Percentiles rank a stretch among this genome's conserved stretches.
Evolutionary conservation across 2,797 vertebrate species (phyloP).

Genomic region (Etheostoma nigrum): DNA sequence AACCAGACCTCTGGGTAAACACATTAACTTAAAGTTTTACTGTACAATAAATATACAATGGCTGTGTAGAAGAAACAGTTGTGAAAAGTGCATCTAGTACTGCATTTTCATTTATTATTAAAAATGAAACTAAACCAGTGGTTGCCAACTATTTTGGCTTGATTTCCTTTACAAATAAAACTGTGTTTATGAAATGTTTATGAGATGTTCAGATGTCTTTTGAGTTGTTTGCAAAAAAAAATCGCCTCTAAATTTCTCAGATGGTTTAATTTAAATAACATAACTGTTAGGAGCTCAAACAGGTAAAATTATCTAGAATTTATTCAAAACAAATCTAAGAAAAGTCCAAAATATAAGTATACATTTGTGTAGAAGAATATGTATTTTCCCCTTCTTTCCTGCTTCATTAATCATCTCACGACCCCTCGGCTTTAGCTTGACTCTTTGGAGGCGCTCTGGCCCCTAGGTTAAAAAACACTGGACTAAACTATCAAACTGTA

Average conservation of each 20-base stretch:
- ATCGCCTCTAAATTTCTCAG: too few relatives aligned
- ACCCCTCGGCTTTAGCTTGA: not conserved
- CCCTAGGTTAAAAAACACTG: not conserved
- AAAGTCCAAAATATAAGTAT: too few relatives aligned
- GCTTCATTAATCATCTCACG: not conserved
- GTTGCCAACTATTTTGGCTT: not conserved
- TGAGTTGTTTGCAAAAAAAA: too few relatives aligned
- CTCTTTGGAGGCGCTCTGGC: too few relatives aligned
- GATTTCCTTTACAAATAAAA: too few relatives aligned
- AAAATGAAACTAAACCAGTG: not conserved
- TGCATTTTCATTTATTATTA: not conserved
- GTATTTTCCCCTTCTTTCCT: not conserved
- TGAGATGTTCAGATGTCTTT: too few relatives aligned
- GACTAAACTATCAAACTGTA: not conserved
- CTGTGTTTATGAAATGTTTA: too few relatives aligned
- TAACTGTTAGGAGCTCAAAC: not conserved
- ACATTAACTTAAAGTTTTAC: not conserved
- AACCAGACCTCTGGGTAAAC: conserved; percentile 87
- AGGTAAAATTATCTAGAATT: not conserved
- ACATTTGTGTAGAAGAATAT: too few relatives aligned
- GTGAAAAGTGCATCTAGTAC: not conserved
- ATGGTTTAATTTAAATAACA: too few relatives aligned
- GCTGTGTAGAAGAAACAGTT: not conserved
- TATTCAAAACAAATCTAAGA: too few relatives aligned
- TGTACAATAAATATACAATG: not conserved